A percentile compares a stretch with the other conserved stretches of the same genome.
Conservation (phyloP, 2,113 vertebrate species). For the Loxodonta africana region DNA sequence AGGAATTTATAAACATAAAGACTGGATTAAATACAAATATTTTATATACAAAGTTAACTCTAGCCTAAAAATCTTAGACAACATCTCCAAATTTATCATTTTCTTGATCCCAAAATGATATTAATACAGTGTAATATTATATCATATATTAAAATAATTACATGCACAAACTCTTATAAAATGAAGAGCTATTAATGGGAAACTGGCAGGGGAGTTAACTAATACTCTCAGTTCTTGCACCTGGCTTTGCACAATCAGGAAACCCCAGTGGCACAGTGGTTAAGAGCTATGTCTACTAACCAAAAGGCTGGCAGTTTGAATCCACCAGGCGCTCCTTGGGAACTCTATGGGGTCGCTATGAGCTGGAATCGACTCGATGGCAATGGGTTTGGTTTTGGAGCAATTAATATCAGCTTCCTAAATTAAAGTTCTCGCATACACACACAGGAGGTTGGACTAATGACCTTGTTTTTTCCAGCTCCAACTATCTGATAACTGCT, state of each 20-base stretch:
- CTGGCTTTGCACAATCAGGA: too few relatives aligned
- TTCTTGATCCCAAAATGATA: constrained; percentile 59
- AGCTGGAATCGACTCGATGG: too few relatives aligned
- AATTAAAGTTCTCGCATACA: background rate
- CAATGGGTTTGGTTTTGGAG: too few relatives aligned
- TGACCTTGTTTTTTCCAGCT: background rate
- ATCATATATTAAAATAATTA: constrained; percentile 66
- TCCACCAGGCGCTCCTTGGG: too few relatives aligned
- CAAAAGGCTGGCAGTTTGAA: too few relatives aligned
- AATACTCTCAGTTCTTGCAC: background rate
- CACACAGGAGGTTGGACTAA: background rate
- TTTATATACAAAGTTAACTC: background rate
- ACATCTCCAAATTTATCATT: constrained; percentile 68
- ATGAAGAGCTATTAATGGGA: background rate
- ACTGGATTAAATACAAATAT: constrained; percentile 34
- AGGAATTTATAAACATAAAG: background rate
- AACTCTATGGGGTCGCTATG: too few relatives aligned
- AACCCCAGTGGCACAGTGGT: too few relatives aligned
- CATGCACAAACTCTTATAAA: constrained; percentile 60
- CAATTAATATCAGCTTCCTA: background rate
- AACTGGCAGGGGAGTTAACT: background rate
- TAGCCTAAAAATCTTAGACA: constrained; percentile 51
- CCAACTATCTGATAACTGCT: background rate
- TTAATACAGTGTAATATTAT: constrained; percentile 27
- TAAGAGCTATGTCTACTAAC: too few relatives aligned